Conservation (phyloP, 1,140 invertebrate species). For the Drosophila tropicalis region DNA sequence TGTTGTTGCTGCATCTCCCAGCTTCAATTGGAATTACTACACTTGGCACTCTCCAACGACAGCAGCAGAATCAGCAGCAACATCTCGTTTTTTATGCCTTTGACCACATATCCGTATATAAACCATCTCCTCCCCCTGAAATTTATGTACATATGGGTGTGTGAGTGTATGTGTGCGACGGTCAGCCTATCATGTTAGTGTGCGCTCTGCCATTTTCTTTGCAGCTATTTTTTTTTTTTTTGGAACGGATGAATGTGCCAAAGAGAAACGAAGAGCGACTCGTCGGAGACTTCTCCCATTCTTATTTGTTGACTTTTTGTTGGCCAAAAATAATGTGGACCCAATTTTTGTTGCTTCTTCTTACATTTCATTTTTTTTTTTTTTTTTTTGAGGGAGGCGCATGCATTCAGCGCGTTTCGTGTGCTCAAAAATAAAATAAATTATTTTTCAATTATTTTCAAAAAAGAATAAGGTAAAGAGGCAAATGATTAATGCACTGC, state of each 20-base stretch:
- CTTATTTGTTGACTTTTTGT: conserved; percentile 36
- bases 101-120: conserved; percentile 53
- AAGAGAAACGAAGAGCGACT: not conserved
- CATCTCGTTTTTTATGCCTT: conserved; percentile 46
- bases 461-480: conserved; percentile 28
- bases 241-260: not conserved
- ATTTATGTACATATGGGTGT: conserved; percentile 19
- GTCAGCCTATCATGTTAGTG: conserved; percentile 79
- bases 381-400: conserved; percentile 16
- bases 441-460: conserved; percentile 60
- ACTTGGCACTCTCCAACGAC: conserved; percentile 72
- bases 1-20: conserved; percentile 37
- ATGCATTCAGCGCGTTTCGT: not conserved
- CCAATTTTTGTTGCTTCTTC: conserved; percentile 41
- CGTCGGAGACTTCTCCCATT: conserved; percentile 32
- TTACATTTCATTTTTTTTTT: conserved; percentile 8
- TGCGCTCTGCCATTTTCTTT: conserved; percentile 54
- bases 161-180: conserved; percentile 44
- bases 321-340: conserved; percentile 69
- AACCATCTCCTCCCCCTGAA: conserved; percentile 14
- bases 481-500: conserved; percentile 17
- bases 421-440: conserved; percentile 18
- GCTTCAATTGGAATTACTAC: conserved; percentile 80
- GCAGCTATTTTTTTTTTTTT: conserved; percentile 43
- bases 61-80: conserved; percentile 46